A percentile compares a stretch with the other conserved stretches of the same genome.
These are phyloP conservation scores for Serilophus lunatus DNA, from an alignment of 2,113 vertebrate genomes.

Conservation along the genomic window DNA sequence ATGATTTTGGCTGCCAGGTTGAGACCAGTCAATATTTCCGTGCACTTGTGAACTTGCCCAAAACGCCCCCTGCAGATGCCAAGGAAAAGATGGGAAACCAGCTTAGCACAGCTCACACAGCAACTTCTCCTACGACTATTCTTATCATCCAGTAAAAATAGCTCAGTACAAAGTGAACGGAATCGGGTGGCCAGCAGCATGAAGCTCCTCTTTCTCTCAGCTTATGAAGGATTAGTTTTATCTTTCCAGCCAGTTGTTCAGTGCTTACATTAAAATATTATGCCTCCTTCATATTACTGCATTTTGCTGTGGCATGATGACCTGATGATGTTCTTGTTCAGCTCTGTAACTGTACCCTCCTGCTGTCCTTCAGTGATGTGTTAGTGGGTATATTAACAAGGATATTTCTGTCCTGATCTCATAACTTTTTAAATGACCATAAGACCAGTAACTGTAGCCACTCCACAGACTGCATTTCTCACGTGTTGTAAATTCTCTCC, in stretches of 20 bases:
- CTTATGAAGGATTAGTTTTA: constrained; percentile 71
- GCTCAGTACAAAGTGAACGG: constrained; percentile 58
- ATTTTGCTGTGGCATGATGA: neutral
- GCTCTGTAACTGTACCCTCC: neutral
- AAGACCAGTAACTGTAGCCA: neutral
- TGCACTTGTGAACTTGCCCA: constrained; percentile 88
- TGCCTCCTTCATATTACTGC: neutral
- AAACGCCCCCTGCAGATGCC: constrained; percentile 81
- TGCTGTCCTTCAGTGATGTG: constrained; percentile 32
- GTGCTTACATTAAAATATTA: constrained; percentile 61
- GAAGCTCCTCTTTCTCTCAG: constrained; percentile 62
- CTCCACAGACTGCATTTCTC: neutral
- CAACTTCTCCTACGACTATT: constrained; percentile 27
- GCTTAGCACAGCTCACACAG: neutral
- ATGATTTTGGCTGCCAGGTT: constrained; percentile 87
- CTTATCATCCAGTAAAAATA: constrained; percentile 74
- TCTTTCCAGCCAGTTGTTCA: constrained; percentile 71
- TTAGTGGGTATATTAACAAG: constrained; percentile 20
- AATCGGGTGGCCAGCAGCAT: constrained; percentile 53
- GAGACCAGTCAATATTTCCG: constrained; percentile 79
- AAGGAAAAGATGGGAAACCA: neutral
- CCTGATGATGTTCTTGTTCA: neutral
- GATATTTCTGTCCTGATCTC: constrained; percentile 49
- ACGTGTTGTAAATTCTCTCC: neutral
- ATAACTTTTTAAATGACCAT: neutral